Base-by-base conservation (phyloP, 1,140 invertebrate genomes). In the Anoplophora glabripennis region DNA sequence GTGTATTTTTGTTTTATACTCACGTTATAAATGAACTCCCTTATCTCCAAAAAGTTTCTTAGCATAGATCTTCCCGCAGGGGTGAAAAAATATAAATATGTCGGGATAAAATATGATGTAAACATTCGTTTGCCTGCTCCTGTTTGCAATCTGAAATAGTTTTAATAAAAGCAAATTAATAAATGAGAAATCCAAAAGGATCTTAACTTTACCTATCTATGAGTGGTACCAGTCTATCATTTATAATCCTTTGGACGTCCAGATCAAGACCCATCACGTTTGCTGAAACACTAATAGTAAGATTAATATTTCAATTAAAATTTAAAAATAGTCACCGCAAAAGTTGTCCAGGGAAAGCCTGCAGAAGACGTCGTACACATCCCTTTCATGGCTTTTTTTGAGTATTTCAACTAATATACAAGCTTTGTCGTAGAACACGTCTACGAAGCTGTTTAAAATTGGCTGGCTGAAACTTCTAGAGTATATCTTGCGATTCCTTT, bases 151-250 rank as follows among this genome's bases (percentile, higher is more conserved):
- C 57, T 59, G 44, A 34, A 53, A 53, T 35, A 36, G 9, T 17
- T 21, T 2, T 47, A n/a, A n/a, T 17, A 3, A 15, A n/a, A 28
- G 45, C 5, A 15, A 47, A 15, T 14, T 47, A n/a, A n/a, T n/a
- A n/a, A n/a, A n/a, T n/a, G n/a, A n/a, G n/a, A n/a, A n/a, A n/a
- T n/a, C n/a, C n/a, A n/a, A n/a, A n/a, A n/a, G n/a, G n/a, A n/a
- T n/a, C n/a, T n/a, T 47, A n/a, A 53, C 51, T 59, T n/a, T 59
- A 59, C 57, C 53, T 51, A 12, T 15, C 51, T 1, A 59, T n/a
- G 12, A 34, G 46, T 37, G 53, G 42, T 8, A 47, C 49, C 1
- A 53, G n/a, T 14, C 48, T 53, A 5, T 40, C 33, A 21, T 59
- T 53, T 12, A 14, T 45, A 37, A 53, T 53, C 18, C 36, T 9